phyloP scores from a whole-genome alignment of 2,888 invertebrate genomes.

The Drosophila mimetica region DNA sequence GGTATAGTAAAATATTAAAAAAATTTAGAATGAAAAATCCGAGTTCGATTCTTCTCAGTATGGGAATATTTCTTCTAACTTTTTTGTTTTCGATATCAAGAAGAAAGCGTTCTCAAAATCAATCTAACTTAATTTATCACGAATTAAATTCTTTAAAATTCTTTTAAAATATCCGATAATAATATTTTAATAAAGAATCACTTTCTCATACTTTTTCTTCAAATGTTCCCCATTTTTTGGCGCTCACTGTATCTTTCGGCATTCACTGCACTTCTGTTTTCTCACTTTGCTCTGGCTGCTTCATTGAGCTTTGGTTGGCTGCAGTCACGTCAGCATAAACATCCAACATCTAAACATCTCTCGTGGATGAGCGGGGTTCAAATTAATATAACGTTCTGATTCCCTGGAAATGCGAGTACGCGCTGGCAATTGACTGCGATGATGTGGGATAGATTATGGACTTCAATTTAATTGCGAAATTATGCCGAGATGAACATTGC shows the following conservation, averaged over 20 bases:
- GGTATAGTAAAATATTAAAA: no score
- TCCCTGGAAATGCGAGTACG: conserved; percentile 59
- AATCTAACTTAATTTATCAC: no score
- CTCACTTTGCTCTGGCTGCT: conserved; percentile 33
- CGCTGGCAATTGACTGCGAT: conserved; percentile 57
- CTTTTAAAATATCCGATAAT: no score
- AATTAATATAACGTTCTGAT: conserved; percentile 72
- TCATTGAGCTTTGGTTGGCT: conserved; percentile 74
- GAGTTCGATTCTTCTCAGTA: no score
- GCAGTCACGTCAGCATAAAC: conserved; percentile 67
- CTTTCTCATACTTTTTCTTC: neutral
- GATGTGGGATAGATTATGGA: conserved; percentile 50
- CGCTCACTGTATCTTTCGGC: conserved; percentile 6
- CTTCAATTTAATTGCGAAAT: conserved; percentile 63
- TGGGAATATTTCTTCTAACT: no score
- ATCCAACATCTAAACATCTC: conserved; percentile 19
- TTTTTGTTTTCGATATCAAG: no score
- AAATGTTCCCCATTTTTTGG: neutral
- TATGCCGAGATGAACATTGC: conserved; percentile 49
- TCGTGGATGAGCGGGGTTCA: conserved; percentile 50
- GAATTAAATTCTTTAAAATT: no score
- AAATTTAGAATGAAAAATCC: no score
- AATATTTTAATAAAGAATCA: no score
- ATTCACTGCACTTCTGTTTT: conserved; percentile 12
- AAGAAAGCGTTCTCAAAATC: no score